These are phyloP conservation scores for Micromys minutus DNA, from an alignment of 2,113 vertebrate genomes.

Conservation along the genomic window DNA sequence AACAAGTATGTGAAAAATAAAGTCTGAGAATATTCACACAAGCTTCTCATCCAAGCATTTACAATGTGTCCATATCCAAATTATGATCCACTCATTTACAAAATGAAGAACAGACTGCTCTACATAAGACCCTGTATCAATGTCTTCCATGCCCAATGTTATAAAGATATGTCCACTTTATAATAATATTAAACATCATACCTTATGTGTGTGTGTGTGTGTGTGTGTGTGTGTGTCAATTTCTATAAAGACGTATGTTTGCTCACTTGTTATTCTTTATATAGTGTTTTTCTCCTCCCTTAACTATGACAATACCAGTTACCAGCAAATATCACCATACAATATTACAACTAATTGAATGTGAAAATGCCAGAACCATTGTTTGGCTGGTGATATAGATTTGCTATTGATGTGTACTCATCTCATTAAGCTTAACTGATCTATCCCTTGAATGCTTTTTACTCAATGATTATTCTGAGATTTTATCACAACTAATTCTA, in stretches of 20 bases:
- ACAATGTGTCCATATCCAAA: neutral
- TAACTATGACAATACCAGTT: neutral
- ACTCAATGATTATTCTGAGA: neutral
- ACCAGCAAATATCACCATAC: neutral
- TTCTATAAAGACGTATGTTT: neutral
- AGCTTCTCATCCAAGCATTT: neutral
- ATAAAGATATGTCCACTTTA: neutral
- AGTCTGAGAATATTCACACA: neutral
- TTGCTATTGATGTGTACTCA: neutral
- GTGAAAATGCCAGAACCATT: neutral
- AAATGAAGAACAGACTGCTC: neutral
- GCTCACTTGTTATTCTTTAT: neutral
- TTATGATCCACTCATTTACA: neutral
- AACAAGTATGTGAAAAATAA: neutral
- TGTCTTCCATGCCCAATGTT: neutral
- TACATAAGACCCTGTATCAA: neutral
- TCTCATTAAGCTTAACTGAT: neutral
- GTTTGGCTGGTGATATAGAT: neutral
- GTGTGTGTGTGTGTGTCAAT: neutral
- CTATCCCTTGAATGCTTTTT: neutral
- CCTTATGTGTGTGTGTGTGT: neutral
- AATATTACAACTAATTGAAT: neutral
- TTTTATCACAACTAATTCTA: neutral
- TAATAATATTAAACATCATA: neutral
- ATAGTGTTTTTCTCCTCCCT: neutral